Evolutionary conservation across 2,113 vertebrate species (phyloP), one percentile per base, ranked within the genome.

Genomic region (Zosterops japonicus): DNA sequence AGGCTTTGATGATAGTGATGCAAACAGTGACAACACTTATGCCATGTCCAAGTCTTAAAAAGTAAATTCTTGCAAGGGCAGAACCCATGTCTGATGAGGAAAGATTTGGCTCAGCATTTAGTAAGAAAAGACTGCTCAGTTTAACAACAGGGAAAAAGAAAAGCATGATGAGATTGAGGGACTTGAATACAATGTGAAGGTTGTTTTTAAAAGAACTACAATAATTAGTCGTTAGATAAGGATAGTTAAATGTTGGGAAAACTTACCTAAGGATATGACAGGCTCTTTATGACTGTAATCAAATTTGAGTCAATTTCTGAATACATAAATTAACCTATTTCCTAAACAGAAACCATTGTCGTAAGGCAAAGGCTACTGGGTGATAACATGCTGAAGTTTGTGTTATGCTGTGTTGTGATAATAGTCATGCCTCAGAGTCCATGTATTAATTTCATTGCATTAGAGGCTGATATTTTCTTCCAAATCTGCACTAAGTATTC

Each of bases 151-250:
- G 25, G 31, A 9, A 11, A 4, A 6, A 20, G 49, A 50, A 83
- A 77, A 3, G 0, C 10, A 7, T 23, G 63, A 56, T 0, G 1
- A 80, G 21, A 60, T 60, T 6, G 41, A 75, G 18, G n/a, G 21
- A 67, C 29, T 81, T 14, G 39, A 81, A 50, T 63, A 78, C 9
- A 68, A 27, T 8, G 2, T 31, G 14, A 67, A 22, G 5, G 14
- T 4, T 61, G 9, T 14, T 83, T 93, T 59, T 41, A 35, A 83
- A 75, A 22, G 52, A 55, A 22, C 22, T 0, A 77, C 2, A 8
- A 35, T 39, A 80, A 56, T 33, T 68, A 90, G 70, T 25, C 9
- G 46, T 76, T 56, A 71, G 35, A 47, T n/a, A 28, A 85, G 15
- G 36, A 56, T 12, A 65, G 44, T 24, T 63, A 67, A 76, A 47